Conservation (phyloP, 2,113 vertebrate genomes). For the Centrocercus urophasianus region DNA sequence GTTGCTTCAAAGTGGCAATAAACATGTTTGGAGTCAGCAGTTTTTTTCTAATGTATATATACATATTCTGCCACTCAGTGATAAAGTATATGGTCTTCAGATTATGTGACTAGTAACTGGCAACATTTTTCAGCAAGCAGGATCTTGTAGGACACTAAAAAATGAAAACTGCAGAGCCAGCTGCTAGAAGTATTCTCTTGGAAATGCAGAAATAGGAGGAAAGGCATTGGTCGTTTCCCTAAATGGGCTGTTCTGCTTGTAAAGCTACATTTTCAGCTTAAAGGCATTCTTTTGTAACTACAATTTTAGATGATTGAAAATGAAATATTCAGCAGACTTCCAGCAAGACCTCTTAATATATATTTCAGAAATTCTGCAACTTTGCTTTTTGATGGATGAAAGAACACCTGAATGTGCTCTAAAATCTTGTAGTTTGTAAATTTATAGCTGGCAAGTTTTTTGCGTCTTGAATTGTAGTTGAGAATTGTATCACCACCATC, state of each 20-base stretch:
- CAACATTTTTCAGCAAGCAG: not conserved
- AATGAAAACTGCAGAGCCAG: constrained; percentile 19
- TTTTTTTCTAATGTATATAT: not conserved
- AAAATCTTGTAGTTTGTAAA: constrained; percentile 48
- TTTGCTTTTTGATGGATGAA: not conserved
- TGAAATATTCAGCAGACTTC: constrained; percentile 74
- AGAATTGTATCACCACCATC: not conserved
- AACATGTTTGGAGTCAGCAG: not conserved
- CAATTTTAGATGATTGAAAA: constrained; percentile 61
- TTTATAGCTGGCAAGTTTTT: not conserved
- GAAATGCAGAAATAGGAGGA: not conserved
- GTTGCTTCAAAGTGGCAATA: not conserved
- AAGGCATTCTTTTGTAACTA: constrained; percentile 46
- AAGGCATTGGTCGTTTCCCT: constrained; percentile 19
- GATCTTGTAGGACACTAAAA: not conserved
- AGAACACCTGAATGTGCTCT: constrained; percentile 14
- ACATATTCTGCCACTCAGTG: not conserved
- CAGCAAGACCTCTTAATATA: constrained; percentile 30
- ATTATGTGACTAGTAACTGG: not conserved
- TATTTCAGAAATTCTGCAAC: constrained; percentile 48
- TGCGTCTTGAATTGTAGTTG: not conserved
- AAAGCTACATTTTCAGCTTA: constrained; percentile 48
- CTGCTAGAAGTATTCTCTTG: constrained; percentile 13
- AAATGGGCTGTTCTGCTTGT: constrained; percentile 22
- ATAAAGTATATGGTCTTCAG: not conserved